Evolutionary conservation across 2,888 invertebrate genomes (phyloP), one percentile per base, ranked within the genome.

Genomic region (Orthosia gothica): DNA sequence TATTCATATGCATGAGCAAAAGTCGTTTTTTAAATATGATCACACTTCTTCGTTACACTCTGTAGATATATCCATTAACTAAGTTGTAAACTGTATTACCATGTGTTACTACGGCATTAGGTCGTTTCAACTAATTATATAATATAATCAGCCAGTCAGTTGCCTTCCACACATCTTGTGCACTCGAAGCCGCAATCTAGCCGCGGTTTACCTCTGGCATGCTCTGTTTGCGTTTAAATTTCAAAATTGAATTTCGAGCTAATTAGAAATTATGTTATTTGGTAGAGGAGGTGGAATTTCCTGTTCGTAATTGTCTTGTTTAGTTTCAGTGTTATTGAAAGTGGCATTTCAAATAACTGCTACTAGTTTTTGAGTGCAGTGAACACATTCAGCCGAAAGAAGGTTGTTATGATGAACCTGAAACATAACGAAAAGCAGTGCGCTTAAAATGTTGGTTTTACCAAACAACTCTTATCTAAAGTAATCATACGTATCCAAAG

Each of bases 171-270:
- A 90, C 90, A 92, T 94, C 94, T 89, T 90, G 90, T 89, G 89
- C 94, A 94, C 88, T 89, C 91, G 83, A 92, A 92, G 88, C 93
- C 94, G 84, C 93, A 94, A 92, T 93, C 91, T 92, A 93, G 92
- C 89, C 92, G 93, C 83, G 94, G 94, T 87, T 88, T 71, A 87
- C 92, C 92, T 88, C 90, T 89, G 90, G 90, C 93, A 89, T 87
- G 84, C 80, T 70, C 78, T 86, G 88, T 87, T 83, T 84, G 80
- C 68, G 84, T 88, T 76, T 80, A 72, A 78, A 87, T 82, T 84
- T 81, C 69, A 72, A 74, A 74, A 76, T 61, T 79, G 70, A 76
- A 87, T 78, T 71, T 67, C 49, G n/a, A 67, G 65, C 70, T 80
- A 76, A 85, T 88, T 87, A 88, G 81, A 66, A 86, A 79, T 77